A percentile compares a stretch with the other conserved stretches of the same genome.
Evolutionary conservation across 2,113 vertebrate genomes (phyloP).

Genomic region (Muntiacus muntjak): DNA sequence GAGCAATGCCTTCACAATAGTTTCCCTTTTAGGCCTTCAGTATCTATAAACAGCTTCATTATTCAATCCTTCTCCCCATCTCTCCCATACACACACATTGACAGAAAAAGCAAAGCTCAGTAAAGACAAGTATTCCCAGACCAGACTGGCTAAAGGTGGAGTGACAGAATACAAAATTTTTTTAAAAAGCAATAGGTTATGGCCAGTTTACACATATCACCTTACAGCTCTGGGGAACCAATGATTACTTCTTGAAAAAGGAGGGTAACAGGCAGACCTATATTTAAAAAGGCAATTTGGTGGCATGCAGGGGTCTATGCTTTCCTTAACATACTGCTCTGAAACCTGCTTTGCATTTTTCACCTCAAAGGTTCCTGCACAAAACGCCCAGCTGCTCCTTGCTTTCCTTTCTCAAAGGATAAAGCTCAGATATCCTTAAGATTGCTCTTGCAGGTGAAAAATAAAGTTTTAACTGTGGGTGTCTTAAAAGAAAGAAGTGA

Average conservation of each 20-base stretch:
- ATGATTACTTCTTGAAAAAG: not conserved
- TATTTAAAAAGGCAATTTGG: not conserved
- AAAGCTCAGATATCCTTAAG: not conserved
- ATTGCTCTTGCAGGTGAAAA: not conserved
- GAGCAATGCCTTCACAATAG: not conserved
- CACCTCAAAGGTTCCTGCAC: not conserved
- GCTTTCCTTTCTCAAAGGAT: not conserved
- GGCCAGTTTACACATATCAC: not conserved
- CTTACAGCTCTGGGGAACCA: not conserved
- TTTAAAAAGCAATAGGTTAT: not conserved
- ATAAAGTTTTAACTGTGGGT: not conserved
- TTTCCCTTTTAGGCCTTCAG: not conserved
- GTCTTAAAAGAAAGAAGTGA: not conserved
- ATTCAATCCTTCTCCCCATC: not conserved
- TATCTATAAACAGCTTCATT: not conserved
- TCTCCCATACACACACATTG: not conserved
- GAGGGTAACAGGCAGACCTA: not conserved
- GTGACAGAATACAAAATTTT: not conserved
- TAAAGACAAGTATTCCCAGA: not conserved
- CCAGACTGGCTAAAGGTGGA: not conserved
- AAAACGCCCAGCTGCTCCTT: not conserved
- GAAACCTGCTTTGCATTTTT: not conserved
- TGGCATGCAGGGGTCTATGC: not conserved
- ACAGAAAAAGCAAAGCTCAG: not conserved
- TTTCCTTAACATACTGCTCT: not conserved